Evolutionary conservation across 2,888 invertebrate species (phyloP).

Genomic region (Xestia c-nigrum): DNA sequence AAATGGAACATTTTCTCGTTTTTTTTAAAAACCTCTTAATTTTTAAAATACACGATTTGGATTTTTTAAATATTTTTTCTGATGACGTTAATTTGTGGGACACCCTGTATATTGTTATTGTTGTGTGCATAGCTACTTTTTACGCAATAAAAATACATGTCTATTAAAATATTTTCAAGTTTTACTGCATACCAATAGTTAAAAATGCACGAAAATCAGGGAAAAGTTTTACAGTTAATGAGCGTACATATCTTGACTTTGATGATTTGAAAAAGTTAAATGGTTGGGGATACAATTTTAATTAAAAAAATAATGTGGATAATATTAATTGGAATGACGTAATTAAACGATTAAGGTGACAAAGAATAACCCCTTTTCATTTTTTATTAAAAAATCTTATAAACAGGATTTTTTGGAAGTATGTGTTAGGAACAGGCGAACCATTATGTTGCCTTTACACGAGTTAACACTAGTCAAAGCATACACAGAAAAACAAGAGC

Average conservation of each 20-base stretch:
- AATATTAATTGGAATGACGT: not conserved
- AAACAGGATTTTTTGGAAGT: slow-evolving; percentile 1
- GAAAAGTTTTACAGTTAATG: not conserved
- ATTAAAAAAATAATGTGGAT: not conserved
- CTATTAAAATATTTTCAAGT: too few species aligned
- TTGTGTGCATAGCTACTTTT: too few species aligned
- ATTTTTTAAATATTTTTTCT: too few species aligned
- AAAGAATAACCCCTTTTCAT: slow-evolving; percentile 1
- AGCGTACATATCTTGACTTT: slow-evolving; percentile 2
- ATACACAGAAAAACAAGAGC: too few species aligned
- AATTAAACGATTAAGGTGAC: slow-evolving; percentile 5
- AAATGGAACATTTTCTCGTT: too few species aligned
- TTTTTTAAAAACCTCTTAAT: too few species aligned
- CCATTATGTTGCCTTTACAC: too few species aligned
- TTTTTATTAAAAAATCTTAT: not conserved
- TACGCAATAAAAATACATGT: too few species aligned
- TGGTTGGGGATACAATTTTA: slow-evolving; percentile 10
- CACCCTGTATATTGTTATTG: too few species aligned
- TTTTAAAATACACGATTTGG: too few species aligned
- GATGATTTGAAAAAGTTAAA: not conserved
- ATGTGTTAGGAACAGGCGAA: not conserved
- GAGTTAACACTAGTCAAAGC: too few species aligned
- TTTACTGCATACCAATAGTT: not conserved
- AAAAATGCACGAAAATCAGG: slow-evolving; percentile 3
- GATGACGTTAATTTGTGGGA: too few species aligned